phyloP scores from a whole-genome alignment of 2,888 invertebrate species.

The Tupiocoris notatus region DNA sequence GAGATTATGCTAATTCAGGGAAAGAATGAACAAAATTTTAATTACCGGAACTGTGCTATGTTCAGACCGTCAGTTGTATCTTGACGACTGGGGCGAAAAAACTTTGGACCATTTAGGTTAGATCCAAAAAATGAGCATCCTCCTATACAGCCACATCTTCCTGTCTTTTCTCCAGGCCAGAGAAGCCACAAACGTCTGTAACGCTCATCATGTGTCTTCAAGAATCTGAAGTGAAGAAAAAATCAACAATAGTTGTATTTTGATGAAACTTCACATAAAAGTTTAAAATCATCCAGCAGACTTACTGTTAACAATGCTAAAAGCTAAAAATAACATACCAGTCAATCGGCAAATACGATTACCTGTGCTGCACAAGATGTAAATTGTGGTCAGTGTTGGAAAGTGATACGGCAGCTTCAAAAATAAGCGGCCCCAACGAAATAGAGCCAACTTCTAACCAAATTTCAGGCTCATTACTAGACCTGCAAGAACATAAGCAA shows the following conservation, averaged over 20 bases:
- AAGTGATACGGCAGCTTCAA: slow-evolving; percentile 84
- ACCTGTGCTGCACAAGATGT: slow-evolving; percentile 77
- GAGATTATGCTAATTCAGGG: too few relatives aligned
- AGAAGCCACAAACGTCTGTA: slow-evolving; percentile 90
- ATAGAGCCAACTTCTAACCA: slow-evolving; percentile 93
- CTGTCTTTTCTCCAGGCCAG: slow-evolving; percentile 74
- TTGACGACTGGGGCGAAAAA: slow-evolving; percentile 79
- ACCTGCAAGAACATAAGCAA: slow-evolving; percentile 29
- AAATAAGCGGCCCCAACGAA: slow-evolving; percentile 82
- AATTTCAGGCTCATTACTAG: slow-evolving; percentile 61
- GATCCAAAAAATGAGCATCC: slow-evolving; percentile 93
- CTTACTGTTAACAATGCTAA: too few relatives aligned
- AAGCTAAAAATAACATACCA: too few relatives aligned
- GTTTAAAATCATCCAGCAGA: too few relatives aligned
- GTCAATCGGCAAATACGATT: slow-evolving; percentile 48
- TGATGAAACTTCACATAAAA: neutral
- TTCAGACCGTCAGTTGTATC: slow-evolving; percentile 81
- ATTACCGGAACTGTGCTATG: slow-evolving; percentile 74
- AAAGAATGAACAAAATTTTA: too few relatives aligned
- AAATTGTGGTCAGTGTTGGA: slow-evolving; percentile 74
- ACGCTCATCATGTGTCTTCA: slow-evolving; percentile 79
- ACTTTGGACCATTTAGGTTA: slow-evolving; percentile 82
- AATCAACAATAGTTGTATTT: neutral
- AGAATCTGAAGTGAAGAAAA: slow-evolving; percentile 56
- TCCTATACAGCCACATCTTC: slow-evolving; percentile 91